Base-by-base conservation (phyloP, 1,140 invertebrate species). In the Listronotus oregonensis region DNA sequence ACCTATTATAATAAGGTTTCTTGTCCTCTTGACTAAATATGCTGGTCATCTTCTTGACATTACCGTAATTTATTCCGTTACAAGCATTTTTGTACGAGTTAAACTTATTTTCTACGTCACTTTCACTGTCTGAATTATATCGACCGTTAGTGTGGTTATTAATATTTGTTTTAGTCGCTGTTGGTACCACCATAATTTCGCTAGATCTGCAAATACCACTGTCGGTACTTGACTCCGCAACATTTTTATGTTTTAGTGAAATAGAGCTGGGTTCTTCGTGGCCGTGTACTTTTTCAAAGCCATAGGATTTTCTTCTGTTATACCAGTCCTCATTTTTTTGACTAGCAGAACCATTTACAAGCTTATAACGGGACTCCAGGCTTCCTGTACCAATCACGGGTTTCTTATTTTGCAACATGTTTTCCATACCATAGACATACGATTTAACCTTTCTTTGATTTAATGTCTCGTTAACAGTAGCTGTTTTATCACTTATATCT, bases 191-290 rank as follows among this genome's bases (percentile, higher is more conserved):
- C 34, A 79, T 82, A 18, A 87, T 80, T 80, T 89, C 87, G 18
- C 85, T 83, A 0, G 88, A 90, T 68, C 86, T 83, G 66, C 87
- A 88, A 67, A 90, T 85, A 0, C 88, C 88, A 69, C 87, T 89
- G 68, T 90, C 88, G 4, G 87, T 89, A 10, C 87, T 89, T 12
- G 86, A 86, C 73, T 89, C 86, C 64, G 87, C 84, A 39, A 81
- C 81, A 62, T 81, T 81, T 59, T 80, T 83, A 57, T 72, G 80
- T 43, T 72, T 75, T 34, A 70, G 60, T 42, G 78, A 79, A 40
- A 79, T 74, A 12, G 78, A 75, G 63, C 79, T 76, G 15, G 80
- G 73, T 50, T 80, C 69, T 75, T 78, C 63, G 66, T 80, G 74
- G 37, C 77, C 79, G 8, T 80, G 80, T 67, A 89, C 86, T 67